Evolutionary conservation across 2,888 invertebrate genomes (phyloP), one percentile per base, ranked within the genome.

Genomic region (Lumbricus terrestris): DNA sequence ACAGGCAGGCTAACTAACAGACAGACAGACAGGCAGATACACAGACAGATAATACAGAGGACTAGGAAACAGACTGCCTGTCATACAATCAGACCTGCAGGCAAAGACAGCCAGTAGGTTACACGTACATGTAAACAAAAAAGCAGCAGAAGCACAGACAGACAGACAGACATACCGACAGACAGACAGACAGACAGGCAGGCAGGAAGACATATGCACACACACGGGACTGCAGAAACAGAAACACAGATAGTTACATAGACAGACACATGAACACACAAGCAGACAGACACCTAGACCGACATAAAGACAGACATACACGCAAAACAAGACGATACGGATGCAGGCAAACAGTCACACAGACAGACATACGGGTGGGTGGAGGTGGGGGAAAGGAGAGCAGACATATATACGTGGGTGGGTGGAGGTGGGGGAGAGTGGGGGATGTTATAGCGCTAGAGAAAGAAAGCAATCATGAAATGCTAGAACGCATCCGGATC

Each of bases 401-500:
- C n/a, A n/a, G n/a, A n/a, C n/a, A n/a, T n/a, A n/a, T n/a, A n/a
- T n/a, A n/a, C n/a, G n/a, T n/a, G n/a, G n/a, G n/a, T 29, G 3
- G 54, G 13, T 1, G n/a, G 69, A 16, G 69, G 13, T n/a, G 69
- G 69, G 0, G 69, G 69, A 6, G 69, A 16, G 29, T 69, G 69
- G 1, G 69, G 29, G n/a, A 0, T n/a, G 69, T n/a, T 69, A 69
- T 29, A 69, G 6, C 8, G 69, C 8, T 69, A n/a, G 29, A 29
- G 69, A 69, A 69, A n/a, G 69, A 69, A 69, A 69, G 69, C 69
- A 69, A 69, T 69, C 69, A 69, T 69, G 69, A 69, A 69, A 69
- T 69, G 69, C 18, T 69, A 69, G 69, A 69, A 69, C 69, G 69
- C 69, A 16, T 69, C 69, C 29, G 69, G 69, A 69, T 69, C 69